Base-by-base conservation (phyloP, 1,140 invertebrate species). In the Camponotus vicinus region DNA sequence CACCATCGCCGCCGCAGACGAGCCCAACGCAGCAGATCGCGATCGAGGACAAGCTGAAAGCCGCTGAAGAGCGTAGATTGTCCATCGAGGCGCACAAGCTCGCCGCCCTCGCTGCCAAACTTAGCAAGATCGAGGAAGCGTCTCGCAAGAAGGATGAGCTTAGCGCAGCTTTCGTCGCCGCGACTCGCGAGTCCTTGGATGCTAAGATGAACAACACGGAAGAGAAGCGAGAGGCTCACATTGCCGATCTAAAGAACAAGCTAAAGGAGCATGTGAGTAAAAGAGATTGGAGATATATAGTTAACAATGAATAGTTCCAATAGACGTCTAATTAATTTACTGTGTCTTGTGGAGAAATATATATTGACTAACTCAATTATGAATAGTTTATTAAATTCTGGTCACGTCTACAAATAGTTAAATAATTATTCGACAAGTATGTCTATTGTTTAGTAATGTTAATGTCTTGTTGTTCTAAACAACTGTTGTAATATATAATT, bases 1-100 rank as follows among this genome's bases (percentile, higher is more conserved):
- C 96, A 11, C 95, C 96, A 32, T 97, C 97, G 3, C 97, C 97
- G 13, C 90, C 90, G 9, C 93, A 93, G 37, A 86, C 86, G 21
- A 94, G 93, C 7, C 94, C 95, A 2, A 94, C 94, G 83, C 93
- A 93, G 52, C 94, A 95, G 45, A 97, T 98, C 92, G 97, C 98
- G 91, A 99, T 99, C 91, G 97, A 98, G 91, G 97, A 98, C 90
- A 99, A 99, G 94, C 96, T 99, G 3, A 97, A 97, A 93, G 98
- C 98, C 64, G 98, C 98, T 66, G 98, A 99, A 92, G 98, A 99
- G 93, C 97, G 98, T 93, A 97, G 98, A 96, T 96, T 98, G 95
- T 97, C 97, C 86, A 94, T 98, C 93, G 98, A 98, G 95, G 96
- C 97, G 64, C 97, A 97, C 92, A 98, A 98, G 94, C 96, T 98